These are phyloP conservation scores for Coenonympha glycerion DNA, from an alignment of 2,888 invertebrate species.

Conservation along the genomic window DNA sequence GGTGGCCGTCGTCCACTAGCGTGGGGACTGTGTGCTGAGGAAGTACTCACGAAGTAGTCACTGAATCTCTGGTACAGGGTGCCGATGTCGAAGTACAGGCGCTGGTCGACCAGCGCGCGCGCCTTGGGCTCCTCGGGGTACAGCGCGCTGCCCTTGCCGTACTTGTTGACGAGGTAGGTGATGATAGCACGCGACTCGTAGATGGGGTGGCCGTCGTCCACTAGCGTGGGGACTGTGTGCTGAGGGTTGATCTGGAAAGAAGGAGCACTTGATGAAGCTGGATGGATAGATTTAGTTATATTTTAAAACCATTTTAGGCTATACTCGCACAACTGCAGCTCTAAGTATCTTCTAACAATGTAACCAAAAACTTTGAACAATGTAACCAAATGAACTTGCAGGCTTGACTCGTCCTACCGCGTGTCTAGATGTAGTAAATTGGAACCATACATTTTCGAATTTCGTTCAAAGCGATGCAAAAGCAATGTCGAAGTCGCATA, in stretches of 20 bases:
- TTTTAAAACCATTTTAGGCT: neutral
- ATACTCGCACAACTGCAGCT: no score
- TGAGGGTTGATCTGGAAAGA: constrained; percentile 85
- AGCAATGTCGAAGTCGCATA: no score
- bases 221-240: constrained; percentile 88
- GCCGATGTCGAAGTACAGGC: constrained; percentile 87
- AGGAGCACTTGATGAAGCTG: neutral
- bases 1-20: constrained; percentile 86
- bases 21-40: constrained; percentile 91
- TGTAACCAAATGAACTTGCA: no score
- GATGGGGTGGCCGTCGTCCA: constrained; percentile 86
- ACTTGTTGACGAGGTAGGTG: constrained; percentile 86
- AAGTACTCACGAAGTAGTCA: constrained; percentile 81
- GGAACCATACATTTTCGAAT: no score
- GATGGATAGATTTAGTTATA: no score
- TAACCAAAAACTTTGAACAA: no score
- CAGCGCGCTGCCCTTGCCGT: constrained; percentile 84
- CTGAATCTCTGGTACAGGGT: constrained; percentile 82
- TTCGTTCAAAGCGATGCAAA: no score
- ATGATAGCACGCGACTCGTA: constrained; percentile 92
- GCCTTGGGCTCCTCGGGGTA: constrained; percentile 87
- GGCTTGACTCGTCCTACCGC: no score
- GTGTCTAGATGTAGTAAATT: no score
- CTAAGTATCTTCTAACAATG: no score
- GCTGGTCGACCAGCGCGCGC: constrained; percentile 85